Conservation (phyloP, 2,113 vertebrate genomes). For the Epinephelus cyanopodus region DNA sequence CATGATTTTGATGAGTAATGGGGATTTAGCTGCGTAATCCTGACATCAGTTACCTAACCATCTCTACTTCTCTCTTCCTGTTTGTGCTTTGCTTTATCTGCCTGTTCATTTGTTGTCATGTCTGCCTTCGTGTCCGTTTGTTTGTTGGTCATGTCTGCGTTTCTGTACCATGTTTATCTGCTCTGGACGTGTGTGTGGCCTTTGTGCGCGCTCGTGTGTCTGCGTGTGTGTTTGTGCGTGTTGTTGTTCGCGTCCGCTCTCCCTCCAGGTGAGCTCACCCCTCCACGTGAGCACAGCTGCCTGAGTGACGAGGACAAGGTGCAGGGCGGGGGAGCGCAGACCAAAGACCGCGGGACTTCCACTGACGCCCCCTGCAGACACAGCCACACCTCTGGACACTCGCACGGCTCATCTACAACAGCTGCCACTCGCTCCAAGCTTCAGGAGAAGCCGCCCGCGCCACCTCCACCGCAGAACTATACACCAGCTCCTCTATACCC, state of each 20-base stretch:
- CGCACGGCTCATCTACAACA: conserved; percentile 59
- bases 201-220: conserved; percentile 26
- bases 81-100: conserved; percentile 32
- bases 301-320: conserved; percentile 95
- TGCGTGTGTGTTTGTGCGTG: conserved; percentile 27
- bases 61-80: conserved; percentile 45
- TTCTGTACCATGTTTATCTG: conserved; percentile 19
- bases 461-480: conserved; percentile 77
- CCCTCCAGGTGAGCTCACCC: conserved; percentile 90
- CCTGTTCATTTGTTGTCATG: conserved; percentile 32
- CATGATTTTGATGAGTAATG: conserved; percentile 65
- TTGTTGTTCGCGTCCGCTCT: conserved; percentile 3
- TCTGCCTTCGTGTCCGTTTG: conserved; percentile 24
- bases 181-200: conserved; percentile 30
- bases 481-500: conserved; percentile 80
- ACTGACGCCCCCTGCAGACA: conserved; percentile 91
- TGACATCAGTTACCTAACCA: conserved; percentile 69
- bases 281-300: conserved; percentile 93
- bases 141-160: conserved; percentile 19
- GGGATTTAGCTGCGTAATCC: conserved; percentile 73
- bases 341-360: conserved; percentile 96
- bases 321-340: conserved; percentile 85
- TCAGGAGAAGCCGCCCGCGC: conserved; percentile 79
- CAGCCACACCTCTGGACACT: conserved; percentile 86
- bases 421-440: conserved; percentile 68